Evolutionary conservation across 2,113 vertebrate species (phyloP), one percentile per base, ranked within the genome.

Genomic region (Istiophorus platypterus): DNA sequence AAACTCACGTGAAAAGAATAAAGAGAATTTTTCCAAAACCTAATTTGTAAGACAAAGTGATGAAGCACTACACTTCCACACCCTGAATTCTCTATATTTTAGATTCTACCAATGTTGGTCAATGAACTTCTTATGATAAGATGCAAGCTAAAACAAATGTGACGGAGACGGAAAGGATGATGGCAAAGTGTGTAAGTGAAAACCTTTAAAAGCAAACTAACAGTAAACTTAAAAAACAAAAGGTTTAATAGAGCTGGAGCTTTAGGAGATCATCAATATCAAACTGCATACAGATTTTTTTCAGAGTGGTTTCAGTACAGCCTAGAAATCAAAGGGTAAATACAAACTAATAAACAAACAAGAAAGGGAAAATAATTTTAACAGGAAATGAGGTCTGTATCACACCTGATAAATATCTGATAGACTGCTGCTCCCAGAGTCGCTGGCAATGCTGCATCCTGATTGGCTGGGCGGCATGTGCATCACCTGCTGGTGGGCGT

Each of bases 321-420:
- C 31, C 3, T 34, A 34, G 31, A 34, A 9, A 58, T 58, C 20
- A 45, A 17, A n/a, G 5, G 7, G 26, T 20, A 27, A 39, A 64
- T n/a, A 29, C 2, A 11, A 29, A 27, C 1, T 1, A n/a, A 52
- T 20, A 24, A 47, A 20, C 31, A 0, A 47, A 37, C 0, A 24
- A 39, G 17, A 31, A 24, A 67, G 2, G 41, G 10, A 20, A 0
- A 39, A 37, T 2, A 24, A 39, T 31, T 64, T 18, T 14, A 27
- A 31, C 58, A n/a, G 42, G n/a, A 18, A 58, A 47, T 2, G 0
- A 51, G 15, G 27, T 10, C 29, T 2, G 22, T 15, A 13, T 58
- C 69, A 27, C 93, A 99, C 98, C 97, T 99, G 98, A 82, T 99
- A 99, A 82, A 99, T 99, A 87, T 99, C 98, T n/a, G 98, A 99